These are phyloP conservation scores for Corythornis cristatus DNA, from an alignment of 2,113 vertebrate genomes.

Conservation along the genomic window DNA sequence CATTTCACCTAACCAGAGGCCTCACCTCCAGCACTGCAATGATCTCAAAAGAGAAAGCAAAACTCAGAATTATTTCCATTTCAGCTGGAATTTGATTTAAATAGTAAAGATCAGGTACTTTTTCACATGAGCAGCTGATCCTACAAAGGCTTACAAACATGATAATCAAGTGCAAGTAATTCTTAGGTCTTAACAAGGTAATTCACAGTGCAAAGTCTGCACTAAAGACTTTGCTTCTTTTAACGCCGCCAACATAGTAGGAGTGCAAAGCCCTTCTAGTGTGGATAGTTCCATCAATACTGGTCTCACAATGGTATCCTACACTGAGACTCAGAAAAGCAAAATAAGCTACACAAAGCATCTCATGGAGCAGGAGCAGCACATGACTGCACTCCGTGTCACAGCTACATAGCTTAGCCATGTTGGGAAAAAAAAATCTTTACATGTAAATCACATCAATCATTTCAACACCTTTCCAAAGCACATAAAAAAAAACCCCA, in stretches of 20 bases:
- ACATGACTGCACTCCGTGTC: neutral
- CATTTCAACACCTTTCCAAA: neutral
- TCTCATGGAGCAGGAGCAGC: neutral
- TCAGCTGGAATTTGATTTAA: neutral
- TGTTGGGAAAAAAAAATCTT: too few species aligned
- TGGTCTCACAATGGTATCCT: neutral
- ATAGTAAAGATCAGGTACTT: neutral
- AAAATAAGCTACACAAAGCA: neutral
- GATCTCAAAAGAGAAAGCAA: neutral
- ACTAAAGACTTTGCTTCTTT: neutral
- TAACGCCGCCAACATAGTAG: neutral
- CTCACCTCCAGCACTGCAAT: neutral
- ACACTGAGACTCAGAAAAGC: neutral
- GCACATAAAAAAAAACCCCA: accelerated
- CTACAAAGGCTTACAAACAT: neutral
- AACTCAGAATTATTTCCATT: neutral
- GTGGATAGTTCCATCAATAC: neutral
- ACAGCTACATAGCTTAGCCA: neutral
- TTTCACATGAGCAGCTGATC: neutral
- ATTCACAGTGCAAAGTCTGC: neutral
- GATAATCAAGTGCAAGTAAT: neutral
- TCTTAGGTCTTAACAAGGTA: neutral
- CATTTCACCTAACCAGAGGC: neutral
- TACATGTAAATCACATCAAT: neutral
- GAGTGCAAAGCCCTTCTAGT: neutral